Evolutionary conservation across 2,797 vertebrate species (phyloP).

Genomic region (Gorsachius magnificus): DNA sequence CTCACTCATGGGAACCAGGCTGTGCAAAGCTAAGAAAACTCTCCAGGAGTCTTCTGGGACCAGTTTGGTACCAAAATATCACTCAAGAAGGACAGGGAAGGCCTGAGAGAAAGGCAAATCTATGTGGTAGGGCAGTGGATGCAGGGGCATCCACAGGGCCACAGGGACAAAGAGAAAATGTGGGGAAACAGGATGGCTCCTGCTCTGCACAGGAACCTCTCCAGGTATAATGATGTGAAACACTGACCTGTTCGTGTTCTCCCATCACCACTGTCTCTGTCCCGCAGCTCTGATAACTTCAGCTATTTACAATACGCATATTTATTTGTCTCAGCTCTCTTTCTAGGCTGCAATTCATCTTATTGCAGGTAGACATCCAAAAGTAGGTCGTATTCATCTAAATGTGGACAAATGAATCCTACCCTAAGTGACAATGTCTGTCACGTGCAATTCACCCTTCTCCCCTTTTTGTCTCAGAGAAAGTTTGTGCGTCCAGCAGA

Average conservation of each 20-base stretch:
- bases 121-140: not conserved
- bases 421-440: not conserved
- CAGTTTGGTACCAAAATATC: not conserved
- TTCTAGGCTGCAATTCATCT: not conserved
- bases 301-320: not conserved
- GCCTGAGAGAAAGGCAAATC: not conserved
- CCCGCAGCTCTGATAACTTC: not conserved
- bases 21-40: not conserved
- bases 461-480: not conserved
- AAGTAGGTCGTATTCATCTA: not conserved
- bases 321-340: not conserved
- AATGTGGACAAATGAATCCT: not conserved
- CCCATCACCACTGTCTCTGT: not conserved
- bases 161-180: accelerated
- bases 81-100: not conserved
- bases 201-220: not conserved
- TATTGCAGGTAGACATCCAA: not conserved
- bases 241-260: not conserved
- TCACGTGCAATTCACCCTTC: not conserved
- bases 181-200: not conserved
- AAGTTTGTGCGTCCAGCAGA: not conserved
- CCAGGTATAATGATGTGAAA: not conserved
- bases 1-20: not conserved
- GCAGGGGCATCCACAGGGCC: not conserved
- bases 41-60: not conserved